Conservation (phyloP, 2,888 invertebrate species). For the Napeogenes sylphis region DNA sequence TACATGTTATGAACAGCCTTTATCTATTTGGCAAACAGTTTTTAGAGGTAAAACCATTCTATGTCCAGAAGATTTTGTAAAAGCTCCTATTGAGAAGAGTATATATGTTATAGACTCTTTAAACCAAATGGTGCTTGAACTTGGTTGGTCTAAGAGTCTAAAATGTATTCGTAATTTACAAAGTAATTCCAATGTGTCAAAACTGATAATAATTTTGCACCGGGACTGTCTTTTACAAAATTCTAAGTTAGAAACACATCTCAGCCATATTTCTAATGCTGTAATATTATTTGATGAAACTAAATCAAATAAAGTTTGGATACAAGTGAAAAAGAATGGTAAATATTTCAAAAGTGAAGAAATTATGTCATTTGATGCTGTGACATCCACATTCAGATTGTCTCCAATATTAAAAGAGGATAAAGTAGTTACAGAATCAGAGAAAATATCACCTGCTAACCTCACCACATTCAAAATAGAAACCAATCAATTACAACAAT, state of each 20-base stretch:
- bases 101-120: constrained; percentile 62
- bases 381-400: constrained; percentile 49
- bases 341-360: constrained; percentile 71
- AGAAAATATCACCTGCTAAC: constrained; percentile 56
- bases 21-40: constrained; percentile 50
- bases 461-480: constrained; percentile 82
- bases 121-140: constrained; percentile 59
- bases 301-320: constrained; percentile 45
- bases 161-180: constrained; percentile 45
- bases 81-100: constrained; percentile 42
- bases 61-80: constrained; percentile 38
- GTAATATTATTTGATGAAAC: constrained; percentile 49
- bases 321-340: constrained; percentile 73
- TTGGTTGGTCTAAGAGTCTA: constrained; percentile 60
- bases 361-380: constrained; percentile 49
- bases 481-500: constrained; percentile 78
- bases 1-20: constrained; percentile 60
- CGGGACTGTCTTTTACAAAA: constrained; percentile 65
- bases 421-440: constrained; percentile 51
- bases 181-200: constrained; percentile 43
- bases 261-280: constrained; percentile 68
- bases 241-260: constrained; percentile 59
- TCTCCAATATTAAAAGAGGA: constrained; percentile 47
- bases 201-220: constrained; percentile 64
- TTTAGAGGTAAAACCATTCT: constrained; percentile 41